Percentiles rank a stretch among this genome's conserved stretches.
Conservation (phyloP, 2,113 vertebrate genomes). For the Vombatus ursinus region DNA sequence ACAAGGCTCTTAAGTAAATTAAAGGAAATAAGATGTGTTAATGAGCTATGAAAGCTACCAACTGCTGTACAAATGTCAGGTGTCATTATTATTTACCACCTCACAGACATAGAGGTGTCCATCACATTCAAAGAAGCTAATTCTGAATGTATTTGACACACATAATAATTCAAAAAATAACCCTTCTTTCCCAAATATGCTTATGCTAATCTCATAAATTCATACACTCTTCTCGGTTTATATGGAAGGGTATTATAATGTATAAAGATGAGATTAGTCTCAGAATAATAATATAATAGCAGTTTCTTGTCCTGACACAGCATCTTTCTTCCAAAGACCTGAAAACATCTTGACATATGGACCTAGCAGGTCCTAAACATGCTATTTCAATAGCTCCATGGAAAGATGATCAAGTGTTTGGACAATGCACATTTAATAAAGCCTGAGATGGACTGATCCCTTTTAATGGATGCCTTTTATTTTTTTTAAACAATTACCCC, state of each 20-base stretch:
- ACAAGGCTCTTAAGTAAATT: neutral
- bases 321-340: conserved; percentile 23
- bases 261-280: neutral
- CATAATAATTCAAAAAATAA: neutral
- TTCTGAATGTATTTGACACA: neutral
- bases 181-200: neutral
- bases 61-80: neutral
- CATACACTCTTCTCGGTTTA: conserved; percentile 17
- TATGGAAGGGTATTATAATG: neutral
- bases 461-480: neutral
- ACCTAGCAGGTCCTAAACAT: neutral
- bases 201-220: neutral
- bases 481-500: neutral
- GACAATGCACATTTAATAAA: conserved; percentile 4
- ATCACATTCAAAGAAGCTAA: neutral
- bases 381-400: neutral
- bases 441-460: conserved; percentile 7
- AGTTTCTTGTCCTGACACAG: conserved; percentile 6
- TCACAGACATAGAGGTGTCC: neutral
- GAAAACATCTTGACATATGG: neutral
- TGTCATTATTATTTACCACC: neutral
- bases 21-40: neutral
- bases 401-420: conserved; percentile 31
- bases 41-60: neutral
- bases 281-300: neutral